Conservation (phyloP, 1,140 invertebrate genomes). For the Schlechtendalia chinensis region DNA sequence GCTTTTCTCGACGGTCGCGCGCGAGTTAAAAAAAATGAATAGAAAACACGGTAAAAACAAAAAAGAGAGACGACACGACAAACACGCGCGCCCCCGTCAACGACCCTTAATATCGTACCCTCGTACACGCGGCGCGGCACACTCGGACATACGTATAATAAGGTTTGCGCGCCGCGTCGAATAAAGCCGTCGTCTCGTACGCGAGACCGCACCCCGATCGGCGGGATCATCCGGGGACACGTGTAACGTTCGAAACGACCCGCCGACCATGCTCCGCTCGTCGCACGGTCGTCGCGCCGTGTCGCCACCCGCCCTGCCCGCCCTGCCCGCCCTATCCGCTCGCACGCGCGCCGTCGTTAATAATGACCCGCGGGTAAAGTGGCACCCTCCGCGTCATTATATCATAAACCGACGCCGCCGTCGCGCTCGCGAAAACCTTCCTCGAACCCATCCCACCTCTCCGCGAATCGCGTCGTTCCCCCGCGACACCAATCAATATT, state of each 20-base stretch:
- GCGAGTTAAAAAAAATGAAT: no score
- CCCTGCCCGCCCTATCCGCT: no score
- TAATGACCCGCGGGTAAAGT: conserved; percentile 48
- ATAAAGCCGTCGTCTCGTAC: conserved; percentile 26
- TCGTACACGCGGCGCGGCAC: not conserved
- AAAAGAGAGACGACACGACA: no score
- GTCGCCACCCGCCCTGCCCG: no score
- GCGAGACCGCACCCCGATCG: conserved; percentile 10
- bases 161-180: conserved; percentile 23
- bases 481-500: conserved; percentile 2
- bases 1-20: no score
- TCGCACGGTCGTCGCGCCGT: not conserved
- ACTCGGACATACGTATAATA: not conserved
- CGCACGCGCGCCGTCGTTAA: no score
- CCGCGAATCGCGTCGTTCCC: not conserved
- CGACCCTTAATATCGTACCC: conserved; percentile 17
- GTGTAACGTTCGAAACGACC: conserved; percentile 47
- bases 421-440: conserved; percentile 4
- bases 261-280: conserved; percentile 13
- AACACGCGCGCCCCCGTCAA: conserved; percentile 31
- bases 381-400: conserved; percentile 49
- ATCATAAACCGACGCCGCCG: conserved; percentile 44
- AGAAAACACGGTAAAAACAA: conserved; percentile 10
- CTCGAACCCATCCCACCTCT: not conserved
- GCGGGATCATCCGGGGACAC: conserved; percentile 43